phyloP scores from a whole-genome alignment of 2,113 vertebrate species.

The Phalacrocorax aristotelis region DNA sequence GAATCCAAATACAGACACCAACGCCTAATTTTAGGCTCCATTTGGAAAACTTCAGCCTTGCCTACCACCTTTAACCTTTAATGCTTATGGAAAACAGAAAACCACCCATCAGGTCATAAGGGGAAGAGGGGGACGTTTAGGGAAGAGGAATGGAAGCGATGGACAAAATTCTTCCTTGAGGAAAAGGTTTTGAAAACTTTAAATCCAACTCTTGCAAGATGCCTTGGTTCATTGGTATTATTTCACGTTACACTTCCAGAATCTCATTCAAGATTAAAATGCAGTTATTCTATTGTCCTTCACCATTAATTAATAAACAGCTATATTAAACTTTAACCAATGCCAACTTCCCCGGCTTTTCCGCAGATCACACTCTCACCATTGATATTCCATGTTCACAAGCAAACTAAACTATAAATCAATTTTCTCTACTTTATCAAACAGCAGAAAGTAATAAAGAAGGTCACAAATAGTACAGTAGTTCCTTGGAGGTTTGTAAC shows the following conservation, averaged over 20 bases:
- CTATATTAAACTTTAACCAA: constrained; percentile 44
- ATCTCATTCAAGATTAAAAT: constrained; percentile 20
- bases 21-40: constrained; percentile 48
- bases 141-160: not conserved
- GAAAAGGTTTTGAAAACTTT: not conserved
- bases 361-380: not conserved
- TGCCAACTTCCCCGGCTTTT: not conserved
- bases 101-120: not conserved
- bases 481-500: constrained; percentile 82
- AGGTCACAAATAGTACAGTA: constrained; percentile 81
- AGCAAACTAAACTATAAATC: constrained; percentile 72
- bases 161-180: not conserved
- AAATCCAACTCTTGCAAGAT: not conserved
- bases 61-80: constrained; percentile 47
- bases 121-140: not conserved
- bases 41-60: constrained; percentile 39
- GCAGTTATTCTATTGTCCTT: constrained; percentile 27
- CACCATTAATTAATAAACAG: constrained; percentile 64
- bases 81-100: not conserved
- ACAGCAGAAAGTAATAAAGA: constrained; percentile 77
- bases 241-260: not conserved
- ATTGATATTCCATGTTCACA: constrained; percentile 69
- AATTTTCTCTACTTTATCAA: constrained; percentile 76
- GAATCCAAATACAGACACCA: constrained; percentile 47
- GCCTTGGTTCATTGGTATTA: not conserved